Conservation (phyloP, 2,888 invertebrate species). For the Dasypogon diadema region DNA sequence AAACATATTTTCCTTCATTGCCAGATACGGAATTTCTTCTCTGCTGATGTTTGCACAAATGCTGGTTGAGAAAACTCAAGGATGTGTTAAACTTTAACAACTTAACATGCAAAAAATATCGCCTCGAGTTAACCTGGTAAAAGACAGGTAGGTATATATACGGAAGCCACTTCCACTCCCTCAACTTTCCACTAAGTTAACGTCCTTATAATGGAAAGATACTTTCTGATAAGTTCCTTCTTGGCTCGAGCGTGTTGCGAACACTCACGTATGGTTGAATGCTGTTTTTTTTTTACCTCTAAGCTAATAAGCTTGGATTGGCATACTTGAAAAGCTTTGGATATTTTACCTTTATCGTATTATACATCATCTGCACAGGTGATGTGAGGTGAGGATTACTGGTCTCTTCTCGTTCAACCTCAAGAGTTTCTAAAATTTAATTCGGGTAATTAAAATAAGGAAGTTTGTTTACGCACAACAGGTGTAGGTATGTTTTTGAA, state of each 20-base stretch:
- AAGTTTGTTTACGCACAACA: too few species aligned
- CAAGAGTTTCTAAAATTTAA: too few species aligned
- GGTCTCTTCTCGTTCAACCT: too few species aligned
- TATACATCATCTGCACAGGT: too few species aligned
- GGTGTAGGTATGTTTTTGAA: too few species aligned
- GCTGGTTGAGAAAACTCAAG: constrained; percentile 5
- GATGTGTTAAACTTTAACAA: constrained; percentile 40
- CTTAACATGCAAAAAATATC: constrained; percentile 23
- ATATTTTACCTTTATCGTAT: constrained; percentile 28
- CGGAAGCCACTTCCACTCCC: constrained; percentile 28
- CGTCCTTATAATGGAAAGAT: constrained; percentile 34
- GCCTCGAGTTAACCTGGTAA: constrained; percentile 13
- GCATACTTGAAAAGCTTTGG: constrained; percentile 33
- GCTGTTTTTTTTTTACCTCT: constrained; percentile 18
- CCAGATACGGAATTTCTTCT: background rate
- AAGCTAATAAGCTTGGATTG: constrained; percentile 40
- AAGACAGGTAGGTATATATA: constrained; percentile 26
- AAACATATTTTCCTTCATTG: too few species aligned
- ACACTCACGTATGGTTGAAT: background rate
- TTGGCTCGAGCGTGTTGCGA: background rate
- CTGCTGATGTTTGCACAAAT: background rate
- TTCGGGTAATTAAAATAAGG: too few species aligned
- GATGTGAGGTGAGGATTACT: too few species aligned
- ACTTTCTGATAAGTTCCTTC: constrained; percentile 19
- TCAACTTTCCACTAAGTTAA: constrained; percentile 18